A percentile compares a stretch with the other conserved stretches of the same genome.
These are phyloP conservation scores for Cryptus viduatorius DNA, from an alignment of 2,888 invertebrate species.

Conservation along the genomic window DNA sequence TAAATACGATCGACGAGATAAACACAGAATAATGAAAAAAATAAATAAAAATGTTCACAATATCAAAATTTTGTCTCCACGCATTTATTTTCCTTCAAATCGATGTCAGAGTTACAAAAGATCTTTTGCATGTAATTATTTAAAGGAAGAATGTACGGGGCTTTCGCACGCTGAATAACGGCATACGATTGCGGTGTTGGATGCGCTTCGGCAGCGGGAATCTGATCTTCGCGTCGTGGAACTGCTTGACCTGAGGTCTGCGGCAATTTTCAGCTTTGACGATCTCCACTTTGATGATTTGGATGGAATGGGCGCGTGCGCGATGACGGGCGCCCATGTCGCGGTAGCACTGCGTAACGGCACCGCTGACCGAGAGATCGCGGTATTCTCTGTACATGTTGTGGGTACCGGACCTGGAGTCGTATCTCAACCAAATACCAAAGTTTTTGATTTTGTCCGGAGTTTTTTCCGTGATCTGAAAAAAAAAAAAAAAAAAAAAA, in stretches of 20 bases:
- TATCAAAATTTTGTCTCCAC: slow-evolving; percentile 42
- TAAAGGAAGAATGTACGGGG: slow-evolving; percentile 92
- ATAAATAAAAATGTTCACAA: not conserved
- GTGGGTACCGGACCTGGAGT: slow-evolving; percentile 99
- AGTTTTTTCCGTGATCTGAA: slow-evolving; percentile 94
- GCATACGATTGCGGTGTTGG: slow-evolving; percentile 93
- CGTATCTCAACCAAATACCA: slow-evolving; percentile 99
- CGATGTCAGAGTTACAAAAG: slow-evolving; percentile 58
- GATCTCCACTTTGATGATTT: slow-evolving; percentile 98
- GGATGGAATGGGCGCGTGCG: slow-evolving; percentile 98
- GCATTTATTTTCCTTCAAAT: slow-evolving; percentile 61
- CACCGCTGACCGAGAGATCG: slow-evolving; percentile 97
- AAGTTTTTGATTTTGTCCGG: slow-evolving; percentile 99
- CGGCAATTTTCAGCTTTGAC: slow-evolving; percentile 96
- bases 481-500: no score
- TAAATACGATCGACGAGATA: not conserved
- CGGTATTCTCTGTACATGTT: slow-evolving; percentile 99
- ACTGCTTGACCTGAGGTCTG: slow-evolving; percentile 98
- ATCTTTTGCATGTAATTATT: slow-evolving; percentile 69
- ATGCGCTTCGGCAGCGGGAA: slow-evolving; percentile 98
- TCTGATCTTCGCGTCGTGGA: slow-evolving; percentile 98
- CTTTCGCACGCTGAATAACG: slow-evolving; percentile 93
- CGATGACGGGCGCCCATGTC: slow-evolving; percentile 97
- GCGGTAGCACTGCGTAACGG: slow-evolving; percentile 98
- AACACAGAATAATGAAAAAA: not conserved